These are phyloP conservation scores for Diploscapter pachys DNA, from an alignment of 1,140 invertebrate species.

Conservation along the genomic window DNA sequence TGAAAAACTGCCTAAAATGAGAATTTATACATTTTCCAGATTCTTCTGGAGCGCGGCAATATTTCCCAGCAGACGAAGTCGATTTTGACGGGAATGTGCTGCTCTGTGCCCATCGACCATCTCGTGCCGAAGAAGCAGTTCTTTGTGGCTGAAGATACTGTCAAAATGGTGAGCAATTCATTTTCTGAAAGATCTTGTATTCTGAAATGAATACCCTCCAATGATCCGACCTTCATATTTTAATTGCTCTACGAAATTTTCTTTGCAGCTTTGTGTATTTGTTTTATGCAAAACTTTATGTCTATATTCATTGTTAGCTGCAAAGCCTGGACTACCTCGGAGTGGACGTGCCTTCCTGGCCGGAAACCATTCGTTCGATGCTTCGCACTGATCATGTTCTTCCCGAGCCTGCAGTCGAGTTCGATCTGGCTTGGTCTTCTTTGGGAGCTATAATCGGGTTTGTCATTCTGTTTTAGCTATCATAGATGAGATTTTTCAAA, in stretches of 20 bases:
- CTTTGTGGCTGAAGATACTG: conserved; percentile 73
- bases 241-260: too few species aligned
- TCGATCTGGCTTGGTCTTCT: conserved; percentile 34
- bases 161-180: conserved; percentile 62
- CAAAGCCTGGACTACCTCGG: conserved; percentile 75
- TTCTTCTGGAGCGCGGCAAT: conserved; percentile 71
- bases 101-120: conserved; percentile 68
- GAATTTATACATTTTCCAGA: conserved; percentile 55
- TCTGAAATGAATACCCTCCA: too few species aligned
- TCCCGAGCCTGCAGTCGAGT: conserved; percentile 35
- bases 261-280: too few species aligned
- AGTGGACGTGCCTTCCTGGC: conserved; percentile 64
- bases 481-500: too few species aligned
- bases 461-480: background rate
- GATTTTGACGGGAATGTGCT: conserved; percentile 41
- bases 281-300: too few species aligned
- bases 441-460: conserved; percentile 48
- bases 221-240: too few species aligned
- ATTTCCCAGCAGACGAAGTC: conserved; percentile 61
- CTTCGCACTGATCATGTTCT: conserved; percentile 67
- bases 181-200: too few species aligned
- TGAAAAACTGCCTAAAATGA: too few species aligned
- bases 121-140: conserved; percentile 71
- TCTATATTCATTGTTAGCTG: conserved; percentile 15
- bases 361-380: conserved; percentile 70